Evolutionary conservation across 2,888 invertebrate genomes (phyloP), one percentile per base, ranked within the genome.

Genomic region (Eumacrocentrus americanus): DNA sequence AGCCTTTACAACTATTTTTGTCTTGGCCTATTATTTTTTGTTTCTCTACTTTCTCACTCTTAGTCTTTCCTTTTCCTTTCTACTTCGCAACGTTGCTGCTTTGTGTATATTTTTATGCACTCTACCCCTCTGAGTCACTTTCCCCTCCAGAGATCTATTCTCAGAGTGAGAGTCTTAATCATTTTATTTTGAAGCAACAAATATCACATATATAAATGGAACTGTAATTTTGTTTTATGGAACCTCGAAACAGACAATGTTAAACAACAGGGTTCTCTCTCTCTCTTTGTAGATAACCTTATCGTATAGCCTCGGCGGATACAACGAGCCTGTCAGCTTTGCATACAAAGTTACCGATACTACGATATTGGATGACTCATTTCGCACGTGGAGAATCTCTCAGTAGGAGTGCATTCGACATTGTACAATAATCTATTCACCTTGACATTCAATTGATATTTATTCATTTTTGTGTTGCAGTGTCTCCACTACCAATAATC

Each of bases 221-320:
- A 14, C 1, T 9, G 37, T 22, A 38, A 38, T 37, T 18, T 23
- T 37, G n/a, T 22, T 38, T 38, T 37, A 34, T 38, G 22, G 23
- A 37, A n/a, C 11, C 34, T 50, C 11, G 12, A 23, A 37, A 29
- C 51, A 51, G 23, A 46, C 5, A 37, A 51, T 38, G 37, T n/a
- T 37, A 23, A 20, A n/a, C n/a, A n/a, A n/a, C n/a, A n/a, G n/a
- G n/a, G n/a, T n/a, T n/a, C n/a, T n/a, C n/a, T n/a, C n/a, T n/a
- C n/a, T n/a, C n/a, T 29, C 53, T 40, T 53, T 53, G 53, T 29
- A 25, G 12, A 53, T 40, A 38, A 51, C 51, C 51, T 51, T 22
- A 51, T 22, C 12, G 25, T 22, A 25, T 40, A 40, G 16, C 23
- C 42, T 16, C 37, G 38, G 29, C 22, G 22, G 20, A 11, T 23